Percentiles rank a stretch among this genome's conserved stretches.
These are phyloP conservation scores for Anthoscopus minutus DNA, from an alignment of 2,113 vertebrate genomes.

Conservation along the genomic window DNA sequence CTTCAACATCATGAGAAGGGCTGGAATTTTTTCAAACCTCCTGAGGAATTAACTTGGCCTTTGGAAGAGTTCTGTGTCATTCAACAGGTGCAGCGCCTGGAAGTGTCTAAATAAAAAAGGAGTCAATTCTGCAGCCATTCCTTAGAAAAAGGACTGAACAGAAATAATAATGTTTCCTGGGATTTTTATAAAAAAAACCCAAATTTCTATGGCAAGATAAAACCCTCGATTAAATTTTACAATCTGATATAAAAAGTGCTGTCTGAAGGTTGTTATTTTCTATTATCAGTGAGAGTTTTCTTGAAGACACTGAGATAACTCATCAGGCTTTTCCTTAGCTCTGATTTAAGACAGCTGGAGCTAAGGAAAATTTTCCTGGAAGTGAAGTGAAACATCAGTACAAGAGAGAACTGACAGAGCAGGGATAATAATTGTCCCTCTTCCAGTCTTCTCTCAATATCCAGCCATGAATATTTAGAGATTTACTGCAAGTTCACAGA, in stretches of 20 bases:
- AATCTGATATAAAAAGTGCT: background rate
- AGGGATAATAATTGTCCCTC: background rate
- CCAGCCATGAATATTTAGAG: background rate
- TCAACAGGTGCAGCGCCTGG: background rate
- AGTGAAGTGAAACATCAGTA: background rate
- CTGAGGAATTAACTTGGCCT: background rate
- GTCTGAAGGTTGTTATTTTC: background rate
- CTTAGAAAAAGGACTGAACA: background rate
- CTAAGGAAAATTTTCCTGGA: background rate
- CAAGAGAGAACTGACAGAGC: background rate
- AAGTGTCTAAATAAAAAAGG: background rate
- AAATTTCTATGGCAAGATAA: background rate
- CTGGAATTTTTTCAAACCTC: background rate
- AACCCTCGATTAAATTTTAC: constrained; percentile 8
- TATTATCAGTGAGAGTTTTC: background rate
- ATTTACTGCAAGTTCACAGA: background rate
- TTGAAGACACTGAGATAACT: background rate
- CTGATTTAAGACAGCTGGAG: background rate
- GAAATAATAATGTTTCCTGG: background rate
- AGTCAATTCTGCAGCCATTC: background rate
- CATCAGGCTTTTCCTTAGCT: background rate
- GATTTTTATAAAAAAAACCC: background rate
- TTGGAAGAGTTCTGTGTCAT: background rate
- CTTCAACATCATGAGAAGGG: background rate
- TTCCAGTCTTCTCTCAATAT: background rate